Evolutionary conservation across 2,888 invertebrate genomes (phyloP).

Genomic region (Phyllotreta cruciferae): DNA sequence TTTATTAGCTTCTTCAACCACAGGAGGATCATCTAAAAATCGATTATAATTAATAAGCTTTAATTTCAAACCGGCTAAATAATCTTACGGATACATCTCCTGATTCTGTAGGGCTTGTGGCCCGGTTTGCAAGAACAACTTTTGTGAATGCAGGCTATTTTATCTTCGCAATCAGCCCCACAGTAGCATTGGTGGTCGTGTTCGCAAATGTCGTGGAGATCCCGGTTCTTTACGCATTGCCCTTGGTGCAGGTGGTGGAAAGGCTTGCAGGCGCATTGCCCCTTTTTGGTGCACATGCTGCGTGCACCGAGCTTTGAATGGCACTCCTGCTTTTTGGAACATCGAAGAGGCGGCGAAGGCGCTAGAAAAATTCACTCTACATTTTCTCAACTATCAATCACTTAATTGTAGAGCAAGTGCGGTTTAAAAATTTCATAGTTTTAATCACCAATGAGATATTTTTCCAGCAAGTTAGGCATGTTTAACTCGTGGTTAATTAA

Average conservation of each 20-base stretch:
- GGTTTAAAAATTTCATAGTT: neutral
- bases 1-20: slow-evolving; percentile 14
- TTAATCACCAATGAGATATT: neutral
- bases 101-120: slow-evolving; percentile 46
- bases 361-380: slow-evolving; percentile 37
- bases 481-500: slow-evolving; percentile 13
- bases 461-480: too few species aligned
- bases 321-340: slow-evolving; percentile 48
- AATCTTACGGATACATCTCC: slow-evolving; percentile 49
- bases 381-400: neutral
- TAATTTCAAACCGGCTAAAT: slow-evolving; percentile 1
- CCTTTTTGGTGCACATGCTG: slow-evolving; percentile 50
- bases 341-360: slow-evolving; percentile 38
- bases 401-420: neutral
- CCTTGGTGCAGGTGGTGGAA: slow-evolving; percentile 52
- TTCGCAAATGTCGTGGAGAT: slow-evolving; percentile 51
- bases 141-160: slow-evolving; percentile 50
- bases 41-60: too few species aligned
- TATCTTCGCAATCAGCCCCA: slow-evolving; percentile 51
- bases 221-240: slow-evolving; percentile 54
- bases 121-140: slow-evolving; percentile 51
- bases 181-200: slow-evolving; percentile 53
- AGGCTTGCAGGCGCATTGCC: slow-evolving; percentile 50
- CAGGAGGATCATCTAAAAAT: slow-evolving; percentile 26
- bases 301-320: slow-evolving; percentile 45